Evolutionary conservation across 1,140 invertebrate genomes (phyloP).

Genomic region (Globodera rostochiensis): DNA sequence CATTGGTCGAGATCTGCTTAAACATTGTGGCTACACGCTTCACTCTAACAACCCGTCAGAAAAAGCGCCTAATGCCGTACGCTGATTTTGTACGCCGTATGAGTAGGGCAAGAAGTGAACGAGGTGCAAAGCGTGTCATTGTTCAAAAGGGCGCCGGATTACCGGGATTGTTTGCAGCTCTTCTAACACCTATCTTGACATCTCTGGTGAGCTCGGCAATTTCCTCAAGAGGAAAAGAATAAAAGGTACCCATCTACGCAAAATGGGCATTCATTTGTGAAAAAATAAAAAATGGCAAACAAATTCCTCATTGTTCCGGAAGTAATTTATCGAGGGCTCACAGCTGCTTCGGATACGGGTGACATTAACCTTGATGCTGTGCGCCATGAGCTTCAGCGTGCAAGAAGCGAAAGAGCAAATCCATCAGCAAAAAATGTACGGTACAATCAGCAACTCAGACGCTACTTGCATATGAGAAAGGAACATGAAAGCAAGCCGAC

Average conservation of each 20-base stretch:
- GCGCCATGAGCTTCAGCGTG: background rate
- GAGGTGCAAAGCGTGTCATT: background rate
- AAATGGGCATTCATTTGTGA: background rate
- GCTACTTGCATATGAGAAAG: background rate
- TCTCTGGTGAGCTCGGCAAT: background rate
- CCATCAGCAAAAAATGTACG: too few relatives aligned
- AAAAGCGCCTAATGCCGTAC: constrained; percentile 25
- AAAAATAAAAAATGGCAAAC: background rate
- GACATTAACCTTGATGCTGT: background rate
- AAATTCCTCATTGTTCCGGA: constrained; percentile 32
- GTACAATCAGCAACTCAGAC: constrained; percentile 16
- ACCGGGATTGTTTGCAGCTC: background rate
- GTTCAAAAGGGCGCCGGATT: background rate
- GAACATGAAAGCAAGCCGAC: too few relatives aligned
- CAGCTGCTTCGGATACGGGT: background rate
- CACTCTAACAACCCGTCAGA: constrained; percentile 8
- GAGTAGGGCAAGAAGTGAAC: constrained; percentile 23
- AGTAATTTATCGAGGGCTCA: constrained; percentile 26
- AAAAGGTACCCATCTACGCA: background rate
- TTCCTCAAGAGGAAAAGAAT: background rate
- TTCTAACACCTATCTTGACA: background rate
- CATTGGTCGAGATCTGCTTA: constrained; percentile 30
- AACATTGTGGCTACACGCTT: constrained; percentile 29
- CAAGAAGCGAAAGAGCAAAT: too few relatives aligned
- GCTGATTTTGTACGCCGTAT: constrained; percentile 30